A percentile compares a stretch with the other conserved stretches of the same genome.
phyloP scores from a whole-genome alignment of 2,797 vertebrate species.

The Catharus ustulatus region DNA sequence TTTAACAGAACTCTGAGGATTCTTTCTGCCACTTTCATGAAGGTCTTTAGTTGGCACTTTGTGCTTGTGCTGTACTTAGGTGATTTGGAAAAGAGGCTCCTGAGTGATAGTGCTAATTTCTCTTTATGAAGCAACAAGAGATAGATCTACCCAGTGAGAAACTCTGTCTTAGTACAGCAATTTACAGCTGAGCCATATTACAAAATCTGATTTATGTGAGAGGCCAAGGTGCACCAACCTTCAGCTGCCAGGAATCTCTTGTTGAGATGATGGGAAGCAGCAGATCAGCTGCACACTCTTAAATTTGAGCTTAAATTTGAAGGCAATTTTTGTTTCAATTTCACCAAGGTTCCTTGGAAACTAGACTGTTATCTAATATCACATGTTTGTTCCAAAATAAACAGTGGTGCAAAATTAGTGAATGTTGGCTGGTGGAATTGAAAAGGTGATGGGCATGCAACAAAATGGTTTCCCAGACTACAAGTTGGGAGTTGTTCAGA shows the following conservation, averaged over 20 bases:
- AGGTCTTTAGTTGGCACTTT: neutral
- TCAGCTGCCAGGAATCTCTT: neutral
- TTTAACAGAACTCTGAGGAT: neutral
- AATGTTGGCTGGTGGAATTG: neutral
- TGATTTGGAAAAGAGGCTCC: neutral
- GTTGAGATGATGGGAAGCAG: neutral
- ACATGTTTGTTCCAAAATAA: neutral
- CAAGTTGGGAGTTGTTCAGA: neutral
- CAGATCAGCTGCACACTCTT: neutral
- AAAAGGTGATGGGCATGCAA: accelerated
- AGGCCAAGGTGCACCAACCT: neutral
- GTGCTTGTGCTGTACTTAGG: neutral
- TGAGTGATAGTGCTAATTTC: neutral
- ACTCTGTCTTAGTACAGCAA: neutral
- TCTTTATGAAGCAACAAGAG: neutral
- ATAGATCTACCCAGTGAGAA: neutral
- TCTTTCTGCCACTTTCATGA: neutral
- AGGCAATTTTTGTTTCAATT: neutral
- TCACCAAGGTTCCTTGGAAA: neutral
- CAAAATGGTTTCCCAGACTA: neutral
- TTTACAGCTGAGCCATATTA: neutral
- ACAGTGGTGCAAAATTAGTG: neutral
- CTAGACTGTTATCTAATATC: neutral
- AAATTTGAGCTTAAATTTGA: neutral
- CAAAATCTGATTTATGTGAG: neutral